Evolutionary conservation across 2,113 vertebrate genomes (phyloP), one percentile per base, ranked within the genome.

Genomic region (Nestor notabilis): DNA sequence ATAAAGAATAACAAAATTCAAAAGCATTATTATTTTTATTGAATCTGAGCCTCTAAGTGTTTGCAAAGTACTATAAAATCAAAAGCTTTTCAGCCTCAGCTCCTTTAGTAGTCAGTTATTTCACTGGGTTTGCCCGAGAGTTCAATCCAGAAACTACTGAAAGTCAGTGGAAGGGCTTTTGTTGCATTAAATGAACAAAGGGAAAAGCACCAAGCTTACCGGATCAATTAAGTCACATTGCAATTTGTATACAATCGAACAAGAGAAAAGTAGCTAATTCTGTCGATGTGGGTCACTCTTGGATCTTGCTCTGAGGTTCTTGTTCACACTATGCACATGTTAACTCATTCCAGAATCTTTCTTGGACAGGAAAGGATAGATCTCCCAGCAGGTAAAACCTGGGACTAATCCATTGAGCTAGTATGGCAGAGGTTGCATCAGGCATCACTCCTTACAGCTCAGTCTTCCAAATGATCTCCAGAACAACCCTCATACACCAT

Each of bases 161-260:
- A 90, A 94, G 68, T 78, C 85, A 93, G 50, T 37, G 29, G 90
- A 94, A 93, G 11, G 46, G 44, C 27, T 96, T 85, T 47, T 35
- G n/a, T 7, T 49, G 29, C 80, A 77, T 92, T 74, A 72, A 93
- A 78, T 1, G 6, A 72, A 37, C 29, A 77, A 43, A 70, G 29
- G 20, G 35, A 41, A 66, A 83, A 63, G 37, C 21, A 10, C 13
- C 27, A 53, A 88, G 60, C 47, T 69, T 44, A 43, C n/a, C 28
- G 55, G 56, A 83, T 90, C 65, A 85, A 46, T 83, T 70, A 31
- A 93, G 49, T 60, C 53, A 70, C 58, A 43, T 4, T 93, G 71
- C 21, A 39, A 35, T 39, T 80, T 66, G 23, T 16, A 2, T 31
- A 15, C 6, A 7, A 46, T 7, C 33, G 60, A 82, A 81, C 8